Evolutionary conservation across 2,888 invertebrate species (phyloP), one percentile per base, ranked within the genome.

Genomic region (Xanthorhoe spadicearia): DNA sequence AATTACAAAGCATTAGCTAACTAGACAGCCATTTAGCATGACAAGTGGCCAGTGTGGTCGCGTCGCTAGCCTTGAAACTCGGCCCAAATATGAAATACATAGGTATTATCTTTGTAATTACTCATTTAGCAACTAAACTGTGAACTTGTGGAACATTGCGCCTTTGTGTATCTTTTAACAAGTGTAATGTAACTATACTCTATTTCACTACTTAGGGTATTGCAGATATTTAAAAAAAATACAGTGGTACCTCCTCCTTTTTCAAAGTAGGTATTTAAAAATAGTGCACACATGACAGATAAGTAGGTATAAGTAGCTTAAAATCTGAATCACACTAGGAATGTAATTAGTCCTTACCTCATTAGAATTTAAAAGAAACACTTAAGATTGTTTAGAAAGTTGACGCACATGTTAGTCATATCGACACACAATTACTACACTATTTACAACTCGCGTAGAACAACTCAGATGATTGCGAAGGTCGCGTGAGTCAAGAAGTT

Each of bases 11-110:
- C 78, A 78, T 80, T 74, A 81, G 77, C 76, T 13, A 78, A 83
- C 77, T 76, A 81, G 77, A 74, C 74, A 75, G 56, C 71, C 76
- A 80, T 85, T 83, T 80, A 79, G 74, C 77, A 80, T 82, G 77
- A 82, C 81, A 82, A 81, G 80, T 79, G 77, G 15, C 38, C 28
- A 10, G 15, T 56, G 48, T 58, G 75, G 79, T 75, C 80, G 79
- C 84, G 84, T 78, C 78, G 78, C 70, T 61, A 58, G 68, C 67
- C 67, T 84, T 87, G 84, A 77, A 79, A 79, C 78, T 78, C 79
- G 83, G 82, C 88, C 87, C 79, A 81, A 87, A 87, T 86, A 51
- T 81, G 79, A 76, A 81, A 80, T 75, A 77, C 74, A 77, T 74
- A 76, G 72, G 59, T 70, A 79, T 78, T 83, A 81, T 82, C 77